phyloP scores from a whole-genome alignment of 2,113 vertebrate genomes.

The Kobus ellipsiprymnus region DNA sequence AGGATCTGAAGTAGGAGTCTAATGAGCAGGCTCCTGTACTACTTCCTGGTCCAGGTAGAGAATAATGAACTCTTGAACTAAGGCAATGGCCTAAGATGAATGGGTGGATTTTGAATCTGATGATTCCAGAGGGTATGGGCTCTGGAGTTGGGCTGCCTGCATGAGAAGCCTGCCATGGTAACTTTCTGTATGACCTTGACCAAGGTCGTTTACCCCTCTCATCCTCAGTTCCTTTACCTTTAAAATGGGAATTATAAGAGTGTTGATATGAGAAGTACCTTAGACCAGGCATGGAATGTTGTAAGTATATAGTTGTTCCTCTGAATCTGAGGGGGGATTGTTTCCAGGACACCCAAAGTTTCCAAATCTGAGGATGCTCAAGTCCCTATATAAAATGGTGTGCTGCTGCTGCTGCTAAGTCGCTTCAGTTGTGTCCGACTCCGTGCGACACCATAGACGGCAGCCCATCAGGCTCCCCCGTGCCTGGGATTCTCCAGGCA shows the following conservation, averaged over 20 bases:
- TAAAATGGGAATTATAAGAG: neutral
- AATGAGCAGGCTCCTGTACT: neutral
- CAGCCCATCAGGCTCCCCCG: no score
- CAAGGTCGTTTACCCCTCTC: no score
- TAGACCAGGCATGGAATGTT: neutral
- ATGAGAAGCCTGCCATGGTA: neutral
- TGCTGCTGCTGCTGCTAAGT: no score
- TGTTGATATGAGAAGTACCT: neutral
- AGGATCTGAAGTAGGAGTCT: neutral
- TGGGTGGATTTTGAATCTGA: neutral
- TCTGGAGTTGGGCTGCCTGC: neutral
- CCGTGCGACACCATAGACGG: no score
- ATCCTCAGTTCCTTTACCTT: neutral
- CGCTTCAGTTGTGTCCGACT: rapidly evolving
- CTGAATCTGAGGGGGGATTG: neutral
- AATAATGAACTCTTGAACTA: neutral
- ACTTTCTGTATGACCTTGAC: neutral
- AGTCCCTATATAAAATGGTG: neutral
- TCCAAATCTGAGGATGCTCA: neutral
- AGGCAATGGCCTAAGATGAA: neutral
- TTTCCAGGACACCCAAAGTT: neutral
- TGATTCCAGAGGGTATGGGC: neutral
- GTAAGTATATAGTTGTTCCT: neutral
- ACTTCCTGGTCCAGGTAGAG: neutral
- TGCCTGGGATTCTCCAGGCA: no score